Conservation (phyloP, 1,140 invertebrate genomes). For the Dendrolimus kikuchii region DNA sequence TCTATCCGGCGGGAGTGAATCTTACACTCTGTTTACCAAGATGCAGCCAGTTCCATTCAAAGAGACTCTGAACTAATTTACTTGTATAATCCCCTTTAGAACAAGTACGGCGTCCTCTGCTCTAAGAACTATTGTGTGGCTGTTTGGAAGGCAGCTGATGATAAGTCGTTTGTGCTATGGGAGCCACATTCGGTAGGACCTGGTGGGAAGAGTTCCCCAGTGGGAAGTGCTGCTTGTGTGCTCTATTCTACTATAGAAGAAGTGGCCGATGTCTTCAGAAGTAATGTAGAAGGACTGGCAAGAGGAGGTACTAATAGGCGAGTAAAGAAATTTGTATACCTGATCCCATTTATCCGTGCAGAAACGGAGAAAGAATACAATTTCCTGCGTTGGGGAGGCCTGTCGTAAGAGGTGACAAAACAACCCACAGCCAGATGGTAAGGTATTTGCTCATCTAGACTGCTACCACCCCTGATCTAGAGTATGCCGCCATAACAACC, state of each 20-base stretch:
- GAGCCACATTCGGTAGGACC: slow-evolving; percentile 68
- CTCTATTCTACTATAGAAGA: slow-evolving; percentile 41
- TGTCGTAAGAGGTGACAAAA: too few relatives aligned
- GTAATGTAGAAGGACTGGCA: slow-evolving; percentile 41
- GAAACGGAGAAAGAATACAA: too few relatives aligned
- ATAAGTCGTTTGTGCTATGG: slow-evolving; percentile 58
- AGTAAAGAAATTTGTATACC: slow-evolving; percentile 18
- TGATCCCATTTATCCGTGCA: too few relatives aligned
- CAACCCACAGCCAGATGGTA: too few relatives aligned
- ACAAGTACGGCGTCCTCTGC: slow-evolving; percentile 51
- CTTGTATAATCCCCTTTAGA: slow-evolving; percentile 24
- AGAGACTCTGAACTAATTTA: neutral
- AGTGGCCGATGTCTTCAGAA: slow-evolving; percentile 44
- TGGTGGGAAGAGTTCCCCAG: slow-evolving; percentile 39
- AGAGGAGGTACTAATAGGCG: slow-evolving; percentile 49
- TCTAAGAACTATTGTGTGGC: slow-evolving; percentile 59
- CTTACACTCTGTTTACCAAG: too few relatives aligned
- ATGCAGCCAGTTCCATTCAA: too few relatives aligned
- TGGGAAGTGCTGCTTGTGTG: slow-evolving; percentile 45
- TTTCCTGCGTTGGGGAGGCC: too few relatives aligned
- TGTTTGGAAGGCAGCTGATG: slow-evolving; percentile 50
- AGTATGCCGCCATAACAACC: too few relatives aligned
- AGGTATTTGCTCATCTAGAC: too few relatives aligned
- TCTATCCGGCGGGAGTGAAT: too few relatives aligned
- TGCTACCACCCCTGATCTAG: too few relatives aligned